These are phyloP conservation scores for Ophraella communa DNA, from an alignment of 2,888 invertebrate species.

Conservation along the genomic window DNA sequence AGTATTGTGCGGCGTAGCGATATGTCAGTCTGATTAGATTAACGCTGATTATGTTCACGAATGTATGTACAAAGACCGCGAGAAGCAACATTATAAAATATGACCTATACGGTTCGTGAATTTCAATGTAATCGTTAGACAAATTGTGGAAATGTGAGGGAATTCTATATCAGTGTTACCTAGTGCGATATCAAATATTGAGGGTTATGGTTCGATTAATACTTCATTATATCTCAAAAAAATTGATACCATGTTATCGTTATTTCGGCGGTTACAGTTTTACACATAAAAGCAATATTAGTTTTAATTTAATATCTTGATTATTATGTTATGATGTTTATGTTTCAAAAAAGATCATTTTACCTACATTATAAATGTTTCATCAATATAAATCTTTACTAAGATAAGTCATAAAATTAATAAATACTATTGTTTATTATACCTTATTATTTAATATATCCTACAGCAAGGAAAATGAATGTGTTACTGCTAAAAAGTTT, in stretches of 20 bases:
- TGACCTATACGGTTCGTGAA: constrained; percentile 22
- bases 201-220: neutral
- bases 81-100: constrained; percentile 15
- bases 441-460: no score
- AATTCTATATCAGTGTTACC: neutral
- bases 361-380: no score
- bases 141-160: neutral
- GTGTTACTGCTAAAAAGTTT: no score
- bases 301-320: neutral
- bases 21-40: constrained; percentile 20
- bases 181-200: neutral
- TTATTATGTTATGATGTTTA: no score
- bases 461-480: no score
- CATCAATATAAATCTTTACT: no score
- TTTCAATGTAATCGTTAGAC: constrained; percentile 16
- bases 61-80: constrained; percentile 19
- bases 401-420: no score
- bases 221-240: no score
- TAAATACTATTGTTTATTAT: no score
- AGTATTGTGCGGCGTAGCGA: neutral
- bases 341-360: no score
- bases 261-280: no score
- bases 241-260: neutral
- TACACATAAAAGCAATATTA: neutral
- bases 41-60: constrained; percentile 17